A percentile compares a stretch with the other conserved stretches of the same genome.
These are phyloP conservation scores for Marronus borbonicus DNA, from an alignment of 2,888 invertebrate species.

Conservation along the genomic window DNA sequence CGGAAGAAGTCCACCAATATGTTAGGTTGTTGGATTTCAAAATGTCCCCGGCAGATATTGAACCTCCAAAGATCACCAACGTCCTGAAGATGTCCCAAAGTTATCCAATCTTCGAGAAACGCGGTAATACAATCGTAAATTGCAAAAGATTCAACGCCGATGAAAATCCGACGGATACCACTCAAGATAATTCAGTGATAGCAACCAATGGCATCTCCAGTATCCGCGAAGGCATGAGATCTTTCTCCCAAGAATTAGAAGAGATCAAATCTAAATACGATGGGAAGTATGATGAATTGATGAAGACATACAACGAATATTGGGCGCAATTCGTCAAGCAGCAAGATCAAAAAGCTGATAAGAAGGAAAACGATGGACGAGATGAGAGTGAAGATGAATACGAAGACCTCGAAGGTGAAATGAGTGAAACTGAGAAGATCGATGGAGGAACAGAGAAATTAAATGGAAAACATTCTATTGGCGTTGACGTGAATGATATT, in stretches of 20 bases:
- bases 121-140: constrained; percentile 51
- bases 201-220: constrained; percentile 60
- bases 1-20: constrained; percentile 53
- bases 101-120: constrained; percentile 57
- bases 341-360: constrained; percentile 26
- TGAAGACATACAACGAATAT: constrained; percentile 62
- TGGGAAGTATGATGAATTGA: constrained; percentile 57
- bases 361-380: neutral
- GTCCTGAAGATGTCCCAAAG: constrained; percentile 58
- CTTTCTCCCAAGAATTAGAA: constrained; percentile 56
- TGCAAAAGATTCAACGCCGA: neutral
- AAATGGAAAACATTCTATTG: neutral
- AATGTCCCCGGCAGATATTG: constrained; percentile 50
- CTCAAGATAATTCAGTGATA: constrained; percentile 53
- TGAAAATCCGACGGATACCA: constrained; percentile 34
- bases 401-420: constrained; percentile 34
- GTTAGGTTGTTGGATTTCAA: constrained; percentile 55
- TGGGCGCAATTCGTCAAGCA: constrained; percentile 59
- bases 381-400: constrained; percentile 5
- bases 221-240: constrained; percentile 56
- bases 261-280: constrained; percentile 57
- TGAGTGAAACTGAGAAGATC: neutral
- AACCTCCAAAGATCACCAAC: constrained; percentile 57
- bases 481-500: neutral
- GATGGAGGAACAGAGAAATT: constrained; percentile 4